Percentiles rank a stretch among this genome's conserved stretches.
Evolutionary conservation across 2,888 invertebrate genomes (phyloP).

Genomic region (Tholera decimalis): DNA sequence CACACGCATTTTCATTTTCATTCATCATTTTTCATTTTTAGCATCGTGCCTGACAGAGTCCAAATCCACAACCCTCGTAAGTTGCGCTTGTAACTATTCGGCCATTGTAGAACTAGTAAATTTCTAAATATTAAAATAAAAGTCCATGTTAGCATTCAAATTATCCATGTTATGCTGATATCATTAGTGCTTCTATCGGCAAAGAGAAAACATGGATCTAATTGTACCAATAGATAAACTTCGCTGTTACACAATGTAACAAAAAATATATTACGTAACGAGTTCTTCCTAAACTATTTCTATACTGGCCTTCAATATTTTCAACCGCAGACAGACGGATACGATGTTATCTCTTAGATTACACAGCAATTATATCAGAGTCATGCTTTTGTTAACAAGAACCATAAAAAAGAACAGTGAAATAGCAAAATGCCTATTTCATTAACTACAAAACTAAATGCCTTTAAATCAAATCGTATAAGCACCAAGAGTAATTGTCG

Average conservation of each 20-base stretch:
- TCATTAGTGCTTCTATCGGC: constrained; percentile 23
- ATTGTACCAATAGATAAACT: constrained; percentile 51
- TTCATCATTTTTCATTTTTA: too few relatives aligned
- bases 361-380: constrained; percentile 52
- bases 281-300: constrained; percentile 30
- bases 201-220: constrained; percentile 47
- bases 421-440: constrained; percentile 42
- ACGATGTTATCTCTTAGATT: constrained; percentile 54
- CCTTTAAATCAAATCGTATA: constrained; percentile 64
- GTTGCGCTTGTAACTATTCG: too few relatives aligned
- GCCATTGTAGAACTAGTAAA: too few relatives aligned
- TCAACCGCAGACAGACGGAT: constrained; percentile 38
- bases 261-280: constrained; percentile 54
- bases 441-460: constrained; percentile 51
- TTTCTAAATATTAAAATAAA: neutral
- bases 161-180: constrained; percentile 38
- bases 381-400: constrained; percentile 44
- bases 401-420: constrained; percentile 23
- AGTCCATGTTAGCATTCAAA: constrained; percentile 7
- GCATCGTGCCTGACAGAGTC: too few relatives aligned
- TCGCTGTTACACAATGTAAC: constrained; percentile 30
- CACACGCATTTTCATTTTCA: too few relatives aligned
- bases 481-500: constrained; percentile 64
- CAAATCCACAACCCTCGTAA: too few relatives aligned
- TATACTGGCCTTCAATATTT: constrained; percentile 53